Evolutionary conservation across 1,140 invertebrate genomes (phyloP), one percentile per base, ranked within the genome.

Genomic region (Sycophaga agraensis): DNA sequence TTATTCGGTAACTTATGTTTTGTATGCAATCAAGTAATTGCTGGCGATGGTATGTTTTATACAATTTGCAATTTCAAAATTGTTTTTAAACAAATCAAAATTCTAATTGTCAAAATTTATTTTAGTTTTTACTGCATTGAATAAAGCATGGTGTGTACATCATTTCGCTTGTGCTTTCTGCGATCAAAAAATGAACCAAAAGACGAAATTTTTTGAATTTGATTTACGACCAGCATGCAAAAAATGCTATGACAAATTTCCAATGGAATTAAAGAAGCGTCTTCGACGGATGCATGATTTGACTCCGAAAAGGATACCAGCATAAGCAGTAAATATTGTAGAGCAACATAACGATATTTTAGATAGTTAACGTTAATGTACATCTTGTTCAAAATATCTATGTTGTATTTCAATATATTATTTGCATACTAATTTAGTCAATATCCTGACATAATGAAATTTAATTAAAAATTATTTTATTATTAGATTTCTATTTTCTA

Each of bases 81-180:
- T n/a, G 31, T 48, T 34, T 40, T 39, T 49, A 45, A n/a, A 14
- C 14, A 39, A 31, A 31, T 31, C 28, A 31, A 6, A 6, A 31
- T 31, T 31, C n/a, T 51, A 51, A 51, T 40, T 31, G 19, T 28
- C 28, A 19, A 17, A 21, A 45, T 35, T 35, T 35, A 37, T 73
- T 71, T 60, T 79, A 97, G 96, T 98, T 31, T 98, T 99, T 77
- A 96, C 93, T 64, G 97, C 97, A 37, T 82, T 99, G 67, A 98
- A 99, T 78, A 99, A 99, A 82, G 94, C 96, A n/a, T 99, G 97
- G 97, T 99, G 97, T 80, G 92, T 96, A 22, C 91, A 98, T 79
- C 98, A 99, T 79, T 99, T 99, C 80, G 92, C 96, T n/a, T 99
- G 98, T 80, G 92, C 94, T 16, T 88, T 97, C 60, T 99, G 98